Base-by-base conservation (phyloP, 2,113 vertebrate genomes). In the Dicentrarchus labrax region DNA sequence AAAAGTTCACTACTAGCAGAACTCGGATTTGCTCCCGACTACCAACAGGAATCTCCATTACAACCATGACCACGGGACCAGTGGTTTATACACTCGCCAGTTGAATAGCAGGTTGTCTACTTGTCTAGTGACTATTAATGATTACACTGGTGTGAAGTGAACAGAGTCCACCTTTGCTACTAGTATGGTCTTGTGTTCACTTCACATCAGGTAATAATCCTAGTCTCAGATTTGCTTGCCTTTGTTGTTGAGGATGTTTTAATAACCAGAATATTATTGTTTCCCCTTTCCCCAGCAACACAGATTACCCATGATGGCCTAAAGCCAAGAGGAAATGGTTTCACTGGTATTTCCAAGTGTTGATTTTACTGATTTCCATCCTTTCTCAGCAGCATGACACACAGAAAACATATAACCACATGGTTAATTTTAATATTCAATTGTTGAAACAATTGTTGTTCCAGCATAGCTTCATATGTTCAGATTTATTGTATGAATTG, bases 1-100 rank as follows among this genome's bases (percentile, higher is more conserved):
- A 95, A 95, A 94, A 96, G 95, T 96, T 96, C 95, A 96, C 95
- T 95, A 96, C 95, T 95, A 96, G 96, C 94, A 96, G 95, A 96
- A 96, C 94, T 96, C 94, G 69, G 94, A 94, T 94, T 94, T 93
- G 94, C 89, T 91, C 93, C 93, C 85, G 93, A 91, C 82, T 92
- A 72, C 39, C 91, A 15, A 68, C 93, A 50, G 69, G 71, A 83
- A 70, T 22, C 59, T 76, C 57, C 47, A n/a, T 45, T 56, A 41
- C 59, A 64, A 22, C 50, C 15, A 15, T 62, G 74, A 85, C 41
- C 59, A 17, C 19, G 36, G 15, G 39, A 54, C 39, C 2, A 21
- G 39, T 30, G 59, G 36, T 39, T 76, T 24, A 12, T 48, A 13
- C n/a, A 39, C 19, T 61, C 0, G 0, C 2, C 5, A 9, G 76